Evolutionary conservation across 2,113 vertebrate species (phyloP), one percentile per base, ranked within the genome.

Genomic region (Electrona antarctica): DNA sequence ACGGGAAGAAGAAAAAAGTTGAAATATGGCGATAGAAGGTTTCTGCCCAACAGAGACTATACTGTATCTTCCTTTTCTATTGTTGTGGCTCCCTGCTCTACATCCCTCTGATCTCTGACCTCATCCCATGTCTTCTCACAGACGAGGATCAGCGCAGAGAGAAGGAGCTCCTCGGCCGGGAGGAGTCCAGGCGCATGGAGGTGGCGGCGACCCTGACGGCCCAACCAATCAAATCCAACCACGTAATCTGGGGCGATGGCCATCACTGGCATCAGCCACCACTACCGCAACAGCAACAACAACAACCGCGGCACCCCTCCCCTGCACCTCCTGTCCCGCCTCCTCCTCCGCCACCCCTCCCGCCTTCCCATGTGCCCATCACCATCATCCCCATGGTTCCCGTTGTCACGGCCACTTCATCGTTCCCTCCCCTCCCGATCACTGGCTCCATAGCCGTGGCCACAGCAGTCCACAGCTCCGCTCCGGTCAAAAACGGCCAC

Each of bases 301-400:
- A 41, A 41, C 33, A 41, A 6, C 33, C 33, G 5, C 33, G 33
- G 0, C 85, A 77, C 0, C 92, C 92, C 0, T 77, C 91, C 7
- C 80, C 92, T 0, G 86, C 86, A 8, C 92, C 93, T 0, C 90
- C 89, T 0, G 92, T 89, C 0, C 88, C 93, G 0, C 86, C 89
- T 0, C 91, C 93, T 0, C 93, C 94, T 13, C 78, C 94, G 2
- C 92, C 0, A 79, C 92, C 1, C 84, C 93, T 10, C 86, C 93
- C 1, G 7, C 91, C 94, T 0, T 88, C 93, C 52, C 90, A 94
- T 10, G 83, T 96, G 51, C 95, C 96, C 69, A 89, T 97, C 6
- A 88, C 97, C 0, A 93, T 98, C 92, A 96, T 98, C 79, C 97
- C 96, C 68, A 94, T 98, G 86, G 86, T 91, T 71, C 95, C 97